These are phyloP conservation scores for Trachurus trachurus DNA, from an alignment of 2,797 vertebrate genomes.

Conservation along the genomic window DNA sequence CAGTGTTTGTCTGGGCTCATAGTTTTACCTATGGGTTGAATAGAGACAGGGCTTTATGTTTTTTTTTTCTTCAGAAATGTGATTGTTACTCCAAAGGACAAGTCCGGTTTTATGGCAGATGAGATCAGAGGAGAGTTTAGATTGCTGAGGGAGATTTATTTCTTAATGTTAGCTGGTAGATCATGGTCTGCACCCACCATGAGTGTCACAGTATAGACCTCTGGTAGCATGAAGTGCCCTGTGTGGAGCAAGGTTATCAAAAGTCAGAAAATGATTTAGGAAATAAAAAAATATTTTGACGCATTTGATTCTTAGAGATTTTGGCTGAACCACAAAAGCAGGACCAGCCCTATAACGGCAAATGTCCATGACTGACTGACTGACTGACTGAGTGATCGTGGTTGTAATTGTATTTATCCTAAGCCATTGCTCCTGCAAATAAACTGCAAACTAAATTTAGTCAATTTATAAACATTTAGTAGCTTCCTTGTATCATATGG, in stretches of 20 bases:
- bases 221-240: background rate
- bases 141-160: conserved; percentile 60
- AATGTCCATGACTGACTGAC: no score
- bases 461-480: no score
- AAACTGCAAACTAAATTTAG: no score
- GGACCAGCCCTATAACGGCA: no score
- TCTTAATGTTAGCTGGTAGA: conserved; percentile 46
- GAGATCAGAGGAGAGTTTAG: conserved; percentile 72
- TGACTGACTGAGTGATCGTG: no score
- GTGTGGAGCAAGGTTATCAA: conserved; percentile 10
- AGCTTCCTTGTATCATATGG: no score
- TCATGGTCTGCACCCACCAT: conserved; percentile 50
- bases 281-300: background rate
- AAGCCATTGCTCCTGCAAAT: no score
- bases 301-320: conserved; percentile 5
- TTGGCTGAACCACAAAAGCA: background rate
- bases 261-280: conserved; percentile 9
- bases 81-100: conserved; percentile 56
- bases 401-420: no score
- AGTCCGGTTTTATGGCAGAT: conserved; percentile 68
- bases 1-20: conserved; percentile 34
- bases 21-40: conserved; percentile 45
- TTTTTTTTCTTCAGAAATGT: conserved; percentile 41
- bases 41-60: conserved; percentile 6
- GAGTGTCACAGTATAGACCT: conserved; percentile 25